A percentile compares a stretch with the other conserved stretches of the same genome.
These are phyloP conservation scores for Discoglossus pictus DNA, from an alignment of 2,797 vertebrate species.

Conservation along the genomic window DNA sequence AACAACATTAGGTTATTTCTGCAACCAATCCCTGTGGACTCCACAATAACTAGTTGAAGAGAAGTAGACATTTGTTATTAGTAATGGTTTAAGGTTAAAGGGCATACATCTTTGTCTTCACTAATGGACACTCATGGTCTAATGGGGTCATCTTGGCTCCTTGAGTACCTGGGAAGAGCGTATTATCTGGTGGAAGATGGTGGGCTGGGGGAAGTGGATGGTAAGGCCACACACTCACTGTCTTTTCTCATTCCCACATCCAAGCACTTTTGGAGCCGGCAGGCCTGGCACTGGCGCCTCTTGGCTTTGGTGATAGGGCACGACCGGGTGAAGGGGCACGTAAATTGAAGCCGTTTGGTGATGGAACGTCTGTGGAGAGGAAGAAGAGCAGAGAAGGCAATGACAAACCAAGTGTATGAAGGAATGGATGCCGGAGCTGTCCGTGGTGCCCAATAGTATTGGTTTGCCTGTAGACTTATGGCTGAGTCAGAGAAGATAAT, in stretches of 20 bases:
- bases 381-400: background rate
- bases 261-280: slow-evolving; percentile 67
- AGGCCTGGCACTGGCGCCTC: slow-evolving; percentile 69
- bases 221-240: slow-evolving; percentile 59
- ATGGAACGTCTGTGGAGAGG: slow-evolving; percentile 58
- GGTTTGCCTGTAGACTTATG: too few species aligned
- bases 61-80: background rate
- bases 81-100: slow-evolving; percentile 7
- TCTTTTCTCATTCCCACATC: slow-evolving; percentile 66
- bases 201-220: too few species aligned
- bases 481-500: background rate
- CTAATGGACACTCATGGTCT: background rate
- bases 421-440: too few species aligned
- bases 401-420: too few species aligned
- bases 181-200: too few species aligned
- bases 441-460: too few species aligned
- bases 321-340: slow-evolving; percentile 59
- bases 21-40: too few species aligned
- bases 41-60: too few species aligned
- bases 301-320: slow-evolving; percentile 66
- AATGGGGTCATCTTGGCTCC: too few species aligned
- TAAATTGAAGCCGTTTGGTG: slow-evolving; percentile 52
- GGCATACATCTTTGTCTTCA: background rate
- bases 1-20: too few species aligned
- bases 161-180: too few species aligned